phyloP scores from a whole-genome alignment of 2,888 invertebrate species.

The Synanthedon myopaeformis region DNA sequence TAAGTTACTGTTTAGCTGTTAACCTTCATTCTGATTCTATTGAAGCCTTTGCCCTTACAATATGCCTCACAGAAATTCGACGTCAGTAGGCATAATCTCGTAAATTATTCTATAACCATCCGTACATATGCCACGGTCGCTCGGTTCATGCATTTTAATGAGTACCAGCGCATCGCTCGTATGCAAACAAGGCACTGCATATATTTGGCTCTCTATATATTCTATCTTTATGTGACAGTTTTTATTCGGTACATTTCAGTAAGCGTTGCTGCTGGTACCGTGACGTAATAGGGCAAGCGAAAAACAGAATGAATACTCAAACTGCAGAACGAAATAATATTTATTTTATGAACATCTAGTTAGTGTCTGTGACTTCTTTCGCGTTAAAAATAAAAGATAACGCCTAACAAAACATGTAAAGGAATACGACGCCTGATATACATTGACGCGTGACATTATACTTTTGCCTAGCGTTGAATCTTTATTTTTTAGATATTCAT shows the following conservation, averaged over 20 bases:
- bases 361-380: too few relatives aligned
- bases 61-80: neutral
- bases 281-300: neutral
- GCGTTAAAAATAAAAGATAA: too few relatives aligned
- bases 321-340: too few relatives aligned
- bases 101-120: neutral
- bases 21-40: too few relatives aligned
- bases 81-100: neutral
- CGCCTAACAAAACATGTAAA: too few relatives aligned
- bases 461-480: too few relatives aligned
- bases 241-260: neutral
- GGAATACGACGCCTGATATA: too few relatives aligned
- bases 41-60: neutral
- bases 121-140: neutral
- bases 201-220: neutral
- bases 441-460: too few relatives aligned
- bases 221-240: constrained; percentile 1
- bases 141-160: constrained; percentile 7
- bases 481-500: too few relatives aligned
- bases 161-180: constrained; percentile 2
- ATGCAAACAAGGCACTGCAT: constrained; percentile 3
- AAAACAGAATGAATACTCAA: neutral
- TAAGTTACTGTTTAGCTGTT: too few relatives aligned
- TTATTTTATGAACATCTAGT: too few relatives aligned
- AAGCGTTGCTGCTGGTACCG: neutral